These are phyloP conservation scores for Allygus modestus DNA, from an alignment of 2,888 invertebrate genomes.

Conservation along the genomic window DNA sequence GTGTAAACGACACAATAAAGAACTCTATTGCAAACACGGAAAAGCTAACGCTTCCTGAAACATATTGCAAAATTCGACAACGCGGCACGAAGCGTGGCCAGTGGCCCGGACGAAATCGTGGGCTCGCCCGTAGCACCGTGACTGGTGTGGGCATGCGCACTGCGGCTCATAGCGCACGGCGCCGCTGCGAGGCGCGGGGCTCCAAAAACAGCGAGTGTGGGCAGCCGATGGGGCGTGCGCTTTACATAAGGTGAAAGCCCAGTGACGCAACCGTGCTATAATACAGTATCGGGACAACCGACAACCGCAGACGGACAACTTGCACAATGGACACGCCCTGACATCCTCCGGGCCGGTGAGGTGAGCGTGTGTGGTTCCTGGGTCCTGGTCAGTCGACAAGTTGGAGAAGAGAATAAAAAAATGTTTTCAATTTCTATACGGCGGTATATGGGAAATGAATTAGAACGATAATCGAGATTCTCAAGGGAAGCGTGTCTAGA, in stretches of 20 bases:
- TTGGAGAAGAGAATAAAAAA: too few relatives aligned
- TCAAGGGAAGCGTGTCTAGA: too few relatives aligned
- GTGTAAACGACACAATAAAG: neutral
- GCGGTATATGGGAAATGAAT: too few relatives aligned
- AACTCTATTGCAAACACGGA: constrained; percentile 11
- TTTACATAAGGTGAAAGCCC: constrained; percentile 59
- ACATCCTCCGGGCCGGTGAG: neutral
- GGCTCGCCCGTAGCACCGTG: neutral
- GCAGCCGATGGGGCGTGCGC: constrained; percentile 42
- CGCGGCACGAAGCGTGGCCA: neutral
- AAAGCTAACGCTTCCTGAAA: neutral
- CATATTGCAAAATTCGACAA: constrained; percentile 1
- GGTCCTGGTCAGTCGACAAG: too few relatives aligned
- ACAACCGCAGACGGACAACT: neutral
- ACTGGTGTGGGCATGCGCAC: neutral
- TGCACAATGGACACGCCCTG: constrained; percentile 13
- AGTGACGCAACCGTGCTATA: constrained; percentile 43
- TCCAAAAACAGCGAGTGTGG: constrained; percentile 23
- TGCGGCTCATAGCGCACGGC: neutral
- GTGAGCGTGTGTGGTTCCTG: too few relatives aligned
- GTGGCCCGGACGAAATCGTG: neutral
- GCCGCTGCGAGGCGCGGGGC: neutral
- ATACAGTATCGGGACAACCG: constrained; percentile 34
- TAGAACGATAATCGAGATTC: too few relatives aligned
- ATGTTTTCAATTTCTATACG: too few relatives aligned